phyloP scores from a whole-genome alignment of 2,113 vertebrate genomes.

The Acinonyx jubatus region DNA sequence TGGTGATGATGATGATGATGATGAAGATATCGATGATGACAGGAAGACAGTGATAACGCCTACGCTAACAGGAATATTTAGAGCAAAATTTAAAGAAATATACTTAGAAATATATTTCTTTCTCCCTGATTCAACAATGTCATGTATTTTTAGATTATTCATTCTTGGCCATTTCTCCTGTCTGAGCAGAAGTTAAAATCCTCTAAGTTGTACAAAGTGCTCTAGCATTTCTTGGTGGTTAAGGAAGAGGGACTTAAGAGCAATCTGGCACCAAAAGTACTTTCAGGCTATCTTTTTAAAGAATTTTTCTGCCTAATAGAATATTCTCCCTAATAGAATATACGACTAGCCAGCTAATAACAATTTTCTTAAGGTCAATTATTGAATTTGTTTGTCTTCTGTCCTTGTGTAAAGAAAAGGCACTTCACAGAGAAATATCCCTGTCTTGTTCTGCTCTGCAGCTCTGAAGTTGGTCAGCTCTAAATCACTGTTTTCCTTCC shows the following conservation, averaged over 20 bases:
- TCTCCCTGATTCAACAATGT: not conserved
- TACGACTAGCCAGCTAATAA: not conserved
- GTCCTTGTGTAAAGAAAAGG: not conserved
- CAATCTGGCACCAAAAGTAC: not conserved
- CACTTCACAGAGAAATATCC: not conserved
- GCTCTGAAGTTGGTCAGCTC: not conserved
- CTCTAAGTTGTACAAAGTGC: not conserved
- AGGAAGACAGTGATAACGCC: not conserved
- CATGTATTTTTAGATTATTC: not conserved
- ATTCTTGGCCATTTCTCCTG: not conserved
- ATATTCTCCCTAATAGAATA: not conserved
- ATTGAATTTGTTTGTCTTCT: not conserved
- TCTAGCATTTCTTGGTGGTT: not conserved
- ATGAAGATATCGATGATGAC: not conserved
- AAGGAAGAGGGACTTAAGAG: not conserved
- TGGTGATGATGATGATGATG: not conserved
- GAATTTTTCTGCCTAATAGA: not conserved
- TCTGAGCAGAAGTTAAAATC: not conserved
- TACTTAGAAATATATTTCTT: not conserved
- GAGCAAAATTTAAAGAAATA: not conserved
- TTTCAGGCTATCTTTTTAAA: not conserved
- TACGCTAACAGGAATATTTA: not conserved
- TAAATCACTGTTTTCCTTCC: not conserved
- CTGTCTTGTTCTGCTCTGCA: not conserved
- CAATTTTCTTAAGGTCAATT: not conserved